Evolutionary conservation across 2,797 vertebrate genomes (phyloP).

Genomic region (Chelmon rostratus): DNA sequence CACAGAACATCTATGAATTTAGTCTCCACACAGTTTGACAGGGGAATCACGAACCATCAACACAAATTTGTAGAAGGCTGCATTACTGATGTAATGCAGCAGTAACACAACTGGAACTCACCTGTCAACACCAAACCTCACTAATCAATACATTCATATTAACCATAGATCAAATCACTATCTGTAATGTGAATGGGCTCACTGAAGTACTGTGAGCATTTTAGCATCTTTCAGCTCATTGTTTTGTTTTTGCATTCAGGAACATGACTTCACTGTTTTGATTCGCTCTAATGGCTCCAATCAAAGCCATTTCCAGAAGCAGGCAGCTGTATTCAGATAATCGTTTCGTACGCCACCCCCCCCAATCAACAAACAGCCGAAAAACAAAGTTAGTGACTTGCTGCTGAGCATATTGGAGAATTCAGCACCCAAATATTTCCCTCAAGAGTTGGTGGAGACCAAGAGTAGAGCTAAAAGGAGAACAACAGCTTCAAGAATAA

Average conservation of each 20-base stretch:
- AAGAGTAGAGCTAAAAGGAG: neutral
- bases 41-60: neutral
- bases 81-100: too few relatives aligned
- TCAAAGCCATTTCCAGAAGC: neutral
- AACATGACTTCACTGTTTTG: neutral
- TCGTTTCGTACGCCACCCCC: neutral
- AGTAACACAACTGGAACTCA: neutral
- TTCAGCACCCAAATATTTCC: neutral
- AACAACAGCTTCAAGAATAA: neutral
- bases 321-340: conserved; percentile 1
- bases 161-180: neutral
- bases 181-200: too few relatives aligned
- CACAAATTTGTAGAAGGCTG: neutral
- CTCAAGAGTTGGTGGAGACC: neutral
- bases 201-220: too few relatives aligned
- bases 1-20: neutral
- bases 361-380: too few relatives aligned
- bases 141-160: neutral
- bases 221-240: too few relatives aligned
- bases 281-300: neutral
- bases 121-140: neutral
- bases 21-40: neutral
- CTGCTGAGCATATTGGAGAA: too few relatives aligned
- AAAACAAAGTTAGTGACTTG: neutral
- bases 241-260: neutral